Conservation (phyloP, 2,113 vertebrate genomes). For the Synodontis membranacea region DNA sequence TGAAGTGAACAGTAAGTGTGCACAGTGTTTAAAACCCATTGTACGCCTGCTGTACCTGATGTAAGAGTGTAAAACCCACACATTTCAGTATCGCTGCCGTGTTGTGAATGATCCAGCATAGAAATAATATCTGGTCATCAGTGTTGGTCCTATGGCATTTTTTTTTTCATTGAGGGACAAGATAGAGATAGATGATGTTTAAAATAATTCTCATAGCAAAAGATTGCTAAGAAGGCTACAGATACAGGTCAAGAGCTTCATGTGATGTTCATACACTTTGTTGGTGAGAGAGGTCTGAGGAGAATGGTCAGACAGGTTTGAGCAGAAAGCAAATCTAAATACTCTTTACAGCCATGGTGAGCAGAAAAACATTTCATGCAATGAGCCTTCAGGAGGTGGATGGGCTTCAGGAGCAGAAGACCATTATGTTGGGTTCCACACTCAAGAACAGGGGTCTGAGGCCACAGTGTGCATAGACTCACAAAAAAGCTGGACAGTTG, state of each 20-base stretch:
- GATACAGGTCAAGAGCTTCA: neutral
- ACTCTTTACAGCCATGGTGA: neutral
- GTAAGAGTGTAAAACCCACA: conserved; percentile 12
- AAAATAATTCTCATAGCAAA: neutral
- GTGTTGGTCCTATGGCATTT: neutral
- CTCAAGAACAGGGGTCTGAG: neutral
- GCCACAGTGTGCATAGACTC: neutral
- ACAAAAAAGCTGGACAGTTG: neutral
- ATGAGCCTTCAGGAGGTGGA: neutral
- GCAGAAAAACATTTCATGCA: neutral
- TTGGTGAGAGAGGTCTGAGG: neutral
- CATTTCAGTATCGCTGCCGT: neutral
- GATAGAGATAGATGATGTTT: neutral
- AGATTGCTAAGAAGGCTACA: neutral
- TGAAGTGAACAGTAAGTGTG: neutral
- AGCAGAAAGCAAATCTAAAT: neutral
- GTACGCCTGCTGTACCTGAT: conserved; percentile 1
- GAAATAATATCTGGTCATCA: neutral
- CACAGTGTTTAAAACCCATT: conserved; percentile 9
- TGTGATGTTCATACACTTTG: neutral
- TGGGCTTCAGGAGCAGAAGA: neutral
- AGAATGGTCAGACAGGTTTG: neutral
- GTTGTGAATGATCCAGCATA: neutral
- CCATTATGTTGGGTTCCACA: neutral
- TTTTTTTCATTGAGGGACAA: neutral